Base-by-base conservation (phyloP, 2,888 invertebrate genomes). In the Agrotis exclamationis region DNA sequence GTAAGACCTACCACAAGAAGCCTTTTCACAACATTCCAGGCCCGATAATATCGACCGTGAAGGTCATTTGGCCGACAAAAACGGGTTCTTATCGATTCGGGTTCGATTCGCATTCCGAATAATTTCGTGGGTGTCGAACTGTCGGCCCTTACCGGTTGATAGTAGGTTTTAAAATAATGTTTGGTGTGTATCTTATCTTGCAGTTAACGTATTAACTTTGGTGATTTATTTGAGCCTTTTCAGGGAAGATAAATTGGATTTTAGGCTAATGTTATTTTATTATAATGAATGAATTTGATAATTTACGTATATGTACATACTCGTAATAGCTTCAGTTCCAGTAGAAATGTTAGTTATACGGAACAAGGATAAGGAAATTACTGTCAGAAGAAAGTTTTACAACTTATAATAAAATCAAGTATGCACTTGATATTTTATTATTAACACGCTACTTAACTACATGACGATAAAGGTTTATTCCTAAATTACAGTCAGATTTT, bases 1-100 rank as follows among this genome's bases (percentile, higher is more conserved):
- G 72, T 80, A 80, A 58, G 76, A 83, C 85, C 84, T 84, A 83
- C 79, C 83, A 63, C 83, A 84, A 85, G 79, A 20, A 47, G 57
- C 65, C 66, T 64, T 68, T 82, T 76, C 69, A 69, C 59, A 75
- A 64, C 80, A 80, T 84, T 82, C 82, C 80, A 71, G 51, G 18
- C 18, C n/a, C 67, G 57, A 83, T 79, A 74, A 75, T 5, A 73
- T 64, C 79, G 39, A 50, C 50, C 63, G 58, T 70, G 75, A 83
- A 84, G 80, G 80, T 78, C 83, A 71, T 63, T 51, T 48, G 45
- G 66, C 67, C 63, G 33, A 64, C 69, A 59, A 74, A 71, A 71
- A 48, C 78, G 45, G 70, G 73, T 59, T 44, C n/a, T 58, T 66
- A 73, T 71, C 73, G 63, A 57, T 60, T 71, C 53, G 64, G 70